Percentiles rank a stretch among this genome's conserved stretches.
Evolutionary conservation across 2,113 vertebrate genomes (phyloP).

Genomic region (Todiramphus chloris): DNA sequence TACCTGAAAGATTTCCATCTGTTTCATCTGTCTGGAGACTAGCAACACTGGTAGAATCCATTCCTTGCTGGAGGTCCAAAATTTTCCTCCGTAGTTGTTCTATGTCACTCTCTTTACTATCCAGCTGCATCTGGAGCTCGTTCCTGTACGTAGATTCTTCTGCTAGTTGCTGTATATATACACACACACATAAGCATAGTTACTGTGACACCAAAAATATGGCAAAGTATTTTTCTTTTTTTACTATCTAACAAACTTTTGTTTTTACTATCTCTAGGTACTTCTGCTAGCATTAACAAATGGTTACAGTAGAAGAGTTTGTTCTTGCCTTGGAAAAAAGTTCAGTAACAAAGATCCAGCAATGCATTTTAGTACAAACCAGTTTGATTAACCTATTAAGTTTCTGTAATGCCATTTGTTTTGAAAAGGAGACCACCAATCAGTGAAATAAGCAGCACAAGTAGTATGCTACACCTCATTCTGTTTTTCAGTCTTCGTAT

Average conservation of each 20-base stretch:
- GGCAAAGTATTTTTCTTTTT: background rate
- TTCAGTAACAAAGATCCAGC: background rate
- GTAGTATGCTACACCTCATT: background rate
- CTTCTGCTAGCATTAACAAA: background rate
- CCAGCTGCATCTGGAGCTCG: conserved; percentile 97
- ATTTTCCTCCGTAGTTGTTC: conserved; percentile 94
- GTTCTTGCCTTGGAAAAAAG: background rate
- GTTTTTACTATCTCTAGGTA: background rate
- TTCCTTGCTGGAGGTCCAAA: conserved; percentile 87
- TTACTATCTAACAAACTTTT: too few relatives aligned
- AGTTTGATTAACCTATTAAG: background rate
- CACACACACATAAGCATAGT: background rate
- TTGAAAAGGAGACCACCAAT: background rate
- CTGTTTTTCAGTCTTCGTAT: background rate
- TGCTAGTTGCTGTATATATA: conserved; percentile 85
- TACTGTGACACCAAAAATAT: background rate
- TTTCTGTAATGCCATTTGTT: background rate
- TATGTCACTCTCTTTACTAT: conserved; percentile 98
- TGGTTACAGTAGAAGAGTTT: background rate
- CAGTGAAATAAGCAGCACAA: background rate
- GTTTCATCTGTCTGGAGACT: conserved; percentile 90
- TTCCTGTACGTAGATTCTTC: conserved; percentile 92
- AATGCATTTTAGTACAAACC: background rate
- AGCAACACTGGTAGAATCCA: conserved; percentile 93
- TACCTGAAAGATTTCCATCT: conserved; percentile 92